Conservation (phyloP, 2,888 invertebrate genomes). For the Frankliniella fusca region DNA sequence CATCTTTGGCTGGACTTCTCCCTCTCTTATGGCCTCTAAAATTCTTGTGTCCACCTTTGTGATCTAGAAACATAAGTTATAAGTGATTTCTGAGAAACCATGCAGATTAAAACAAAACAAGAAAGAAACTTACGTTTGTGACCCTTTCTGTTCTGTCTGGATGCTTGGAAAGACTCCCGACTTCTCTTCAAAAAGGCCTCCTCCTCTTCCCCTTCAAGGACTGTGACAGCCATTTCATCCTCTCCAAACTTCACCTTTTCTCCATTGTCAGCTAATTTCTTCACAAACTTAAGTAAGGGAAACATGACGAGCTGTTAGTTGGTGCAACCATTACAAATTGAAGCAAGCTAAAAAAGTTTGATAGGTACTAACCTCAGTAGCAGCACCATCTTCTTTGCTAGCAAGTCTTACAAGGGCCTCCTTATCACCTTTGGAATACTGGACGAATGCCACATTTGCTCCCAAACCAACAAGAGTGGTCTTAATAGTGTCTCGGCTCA, state of each 20-base stretch:
- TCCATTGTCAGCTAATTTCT: background rate
- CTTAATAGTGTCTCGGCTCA: slow-evolving; percentile 69
- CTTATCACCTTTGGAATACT: slow-evolving; percentile 68
- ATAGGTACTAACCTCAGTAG: slow-evolving; percentile 60
- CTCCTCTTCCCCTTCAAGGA: slow-evolving; percentile 70
- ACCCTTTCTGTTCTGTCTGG: too few relatives aligned
- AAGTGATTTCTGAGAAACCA: too few relatives aligned
- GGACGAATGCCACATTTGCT: slow-evolving; percentile 66
- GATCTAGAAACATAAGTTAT: background rate
- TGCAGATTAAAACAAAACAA: background rate
- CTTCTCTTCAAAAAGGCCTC: slow-evolving; percentile 61
- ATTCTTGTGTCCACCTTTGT: background rate
- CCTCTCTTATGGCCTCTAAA: background rate
- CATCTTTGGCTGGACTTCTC: background rate
- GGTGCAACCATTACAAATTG: background rate
- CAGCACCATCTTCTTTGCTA: slow-evolving; percentile 59
- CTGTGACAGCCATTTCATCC: slow-evolving; percentile 53
- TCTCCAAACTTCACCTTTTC: slow-evolving; percentile 46
- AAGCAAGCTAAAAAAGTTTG: slow-evolving; percentile 47
- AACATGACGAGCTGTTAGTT: background rate
- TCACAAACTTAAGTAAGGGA: background rate
- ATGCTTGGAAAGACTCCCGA: slow-evolving; percentile 45
- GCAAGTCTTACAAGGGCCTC: slow-evolving; percentile 69
- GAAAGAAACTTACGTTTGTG: background rate
- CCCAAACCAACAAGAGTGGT: slow-evolving; percentile 60